Base-by-base conservation (phyloP, 2,797 vertebrate species). In the Enteromius argenteus region DNA sequence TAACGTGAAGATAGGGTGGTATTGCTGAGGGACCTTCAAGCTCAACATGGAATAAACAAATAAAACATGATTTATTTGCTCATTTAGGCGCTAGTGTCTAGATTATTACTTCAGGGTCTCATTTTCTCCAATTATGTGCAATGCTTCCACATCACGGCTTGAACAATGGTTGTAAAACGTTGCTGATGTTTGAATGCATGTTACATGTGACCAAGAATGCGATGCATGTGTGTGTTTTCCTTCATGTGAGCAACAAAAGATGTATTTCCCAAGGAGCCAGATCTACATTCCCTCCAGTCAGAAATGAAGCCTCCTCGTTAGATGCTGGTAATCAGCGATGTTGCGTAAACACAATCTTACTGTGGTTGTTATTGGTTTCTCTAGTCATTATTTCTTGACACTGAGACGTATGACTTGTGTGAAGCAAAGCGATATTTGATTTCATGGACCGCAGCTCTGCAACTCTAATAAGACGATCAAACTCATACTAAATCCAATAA, bases 401-500 rank as follows among this genome's bases (percentile, higher is more conserved):
- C 92, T 91, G 92, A 86, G 90, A 87, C 67, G 69, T 64, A 84
- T 94, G 94, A 95, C 94, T 94, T 94, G 94, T 93, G 91, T 88
- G 91, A 87, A 85, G 88, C 90, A 91, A 90, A 72, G 8, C 89
- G 88, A 68, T 88, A 42, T 94, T 93, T 94, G 93, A 95, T 95
- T 95, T 93, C 92, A 90, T 93, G 89, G 92, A 93, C 79, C 91
- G 92, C 91, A 89, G 91, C 85, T 81, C 88, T 90, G 92, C 91
- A 77, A 62, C 84, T 88, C 89, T 92, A 91, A 90, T 93, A 92
- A 92, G 92, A 93, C 92, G 93, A 95, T 95, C 92, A 95, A 94
- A 90, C 93, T 90, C 88, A 86, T 88, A 87, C 72, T 79, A 80
- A 94, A 94, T 94, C 87, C 92, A 94, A 93, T 86, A 85, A 84